Percentiles rank a stretch among this genome's conserved stretches.
Evolutionary conservation across 1,140 invertebrate genomes (phyloP).

Genomic region (Aphaenogaster rudis): DNA sequence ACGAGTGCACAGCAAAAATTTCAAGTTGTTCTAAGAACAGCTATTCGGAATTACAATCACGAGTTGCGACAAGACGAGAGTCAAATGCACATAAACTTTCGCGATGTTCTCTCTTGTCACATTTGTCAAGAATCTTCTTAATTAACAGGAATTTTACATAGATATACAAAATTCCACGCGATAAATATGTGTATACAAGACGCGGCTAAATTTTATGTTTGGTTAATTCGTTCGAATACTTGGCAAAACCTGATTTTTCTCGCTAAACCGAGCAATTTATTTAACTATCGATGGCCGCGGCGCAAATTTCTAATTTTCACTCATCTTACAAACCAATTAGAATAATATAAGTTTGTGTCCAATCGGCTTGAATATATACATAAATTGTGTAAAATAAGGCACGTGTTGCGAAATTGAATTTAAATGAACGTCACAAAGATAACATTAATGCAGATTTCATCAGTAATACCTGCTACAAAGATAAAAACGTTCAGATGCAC

Average conservation of each 20-base stretch:
- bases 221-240: background rate
- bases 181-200: background rate
- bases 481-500: background rate
- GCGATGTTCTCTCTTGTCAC: background rate
- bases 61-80: background rate
- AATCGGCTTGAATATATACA: background rate
- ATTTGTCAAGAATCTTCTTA: background rate
- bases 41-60: background rate
- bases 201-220: background rate
- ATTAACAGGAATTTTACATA: constrained; percentile 1
- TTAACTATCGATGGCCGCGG: background rate
- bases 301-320: constrained; percentile 24
- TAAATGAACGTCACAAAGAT: background rate
- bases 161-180: background rate
- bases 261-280: background rate
- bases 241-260: background rate
- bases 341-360: background rate
- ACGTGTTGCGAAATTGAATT: background rate
- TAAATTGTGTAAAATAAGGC: background rate
- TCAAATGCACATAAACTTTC: background rate
- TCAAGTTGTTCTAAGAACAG: background rate
- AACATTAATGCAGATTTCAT: background rate
- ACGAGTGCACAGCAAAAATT: background rate
- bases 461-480: background rate
- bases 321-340: background rate